phyloP scores from a whole-genome alignment of 2,797 vertebrate genomes.

The Aulostomus chinensis region DNA sequence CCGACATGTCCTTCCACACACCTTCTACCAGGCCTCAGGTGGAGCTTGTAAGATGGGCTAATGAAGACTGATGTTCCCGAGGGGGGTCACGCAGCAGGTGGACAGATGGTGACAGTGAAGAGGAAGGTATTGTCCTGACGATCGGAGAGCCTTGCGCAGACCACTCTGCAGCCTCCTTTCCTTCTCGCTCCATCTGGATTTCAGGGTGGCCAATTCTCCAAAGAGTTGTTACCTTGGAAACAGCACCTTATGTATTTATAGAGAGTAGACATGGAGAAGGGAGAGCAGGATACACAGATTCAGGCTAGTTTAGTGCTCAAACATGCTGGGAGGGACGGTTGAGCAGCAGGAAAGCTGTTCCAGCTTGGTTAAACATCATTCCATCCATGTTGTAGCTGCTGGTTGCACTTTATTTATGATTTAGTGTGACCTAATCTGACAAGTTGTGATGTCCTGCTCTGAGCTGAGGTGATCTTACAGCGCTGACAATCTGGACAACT shows the following conservation, averaged over 20 bases:
- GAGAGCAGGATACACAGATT: conserved; percentile 28
- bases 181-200: conserved; percentile 59
- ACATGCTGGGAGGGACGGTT: not conserved
- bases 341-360: not conserved
- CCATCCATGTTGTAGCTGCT: conserved; percentile 1
- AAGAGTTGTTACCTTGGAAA: conserved; percentile 85
- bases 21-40: not conserved
- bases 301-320: not conserved
- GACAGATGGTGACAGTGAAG: not conserved
- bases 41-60: not conserved
- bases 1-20: no score
- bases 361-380: not conserved
- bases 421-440: conserved; percentile 3
- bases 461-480: conserved; percentile 1
- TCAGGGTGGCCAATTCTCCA: conserved; percentile 79
- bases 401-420: not conserved
- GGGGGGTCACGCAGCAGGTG: not conserved
- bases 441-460: conserved; percentile 8
- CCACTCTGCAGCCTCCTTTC: conserved; percentile 37
- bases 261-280: conserved; percentile 53
- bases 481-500: not conserved
- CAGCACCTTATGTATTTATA: conserved; percentile 84
- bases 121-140: conserved; percentile 26
- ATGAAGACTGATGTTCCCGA: conserved; percentile 1
- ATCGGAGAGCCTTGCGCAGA: conserved; percentile 21